phyloP scores from a whole-genome alignment of 2,113 vertebrate species.

The Oplegnathus fasciatus region DNA sequence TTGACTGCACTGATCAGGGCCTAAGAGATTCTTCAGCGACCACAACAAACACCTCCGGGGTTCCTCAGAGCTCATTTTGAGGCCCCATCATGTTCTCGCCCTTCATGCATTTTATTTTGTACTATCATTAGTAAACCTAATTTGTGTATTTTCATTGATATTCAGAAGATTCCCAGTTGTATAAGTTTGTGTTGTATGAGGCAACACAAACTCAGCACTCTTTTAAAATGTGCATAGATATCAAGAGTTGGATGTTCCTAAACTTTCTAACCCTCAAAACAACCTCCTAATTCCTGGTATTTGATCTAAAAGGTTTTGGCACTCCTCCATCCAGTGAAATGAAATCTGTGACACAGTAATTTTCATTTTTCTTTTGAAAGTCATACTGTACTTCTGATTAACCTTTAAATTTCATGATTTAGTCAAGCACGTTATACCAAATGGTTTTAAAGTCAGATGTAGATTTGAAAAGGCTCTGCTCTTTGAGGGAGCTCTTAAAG shows the following conservation, averaged over 20 bases:
- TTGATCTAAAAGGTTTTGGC: too few relatives aligned
- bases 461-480: neutral
- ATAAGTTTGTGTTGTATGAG: neutral
- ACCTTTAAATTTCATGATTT: neutral
- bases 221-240: neutral
- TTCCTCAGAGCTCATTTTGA: slow-evolving; percentile 3
- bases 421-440: neutral
- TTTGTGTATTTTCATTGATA: neutral
- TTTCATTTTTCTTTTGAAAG: neutral
- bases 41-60: neutral
- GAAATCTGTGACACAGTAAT: neutral
- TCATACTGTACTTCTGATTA: neutral
- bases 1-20: too few relatives aligned
- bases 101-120: neutral
- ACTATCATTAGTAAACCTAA: neutral
- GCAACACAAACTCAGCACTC: neutral
- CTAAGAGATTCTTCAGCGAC: slow-evolving; percentile 3
- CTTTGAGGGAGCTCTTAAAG: neutral
- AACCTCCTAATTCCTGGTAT: too few relatives aligned
- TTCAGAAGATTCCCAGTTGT: neutral
- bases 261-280: neutral
- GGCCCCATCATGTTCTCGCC: neutral
- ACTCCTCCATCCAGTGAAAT: neutral
- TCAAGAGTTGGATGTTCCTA: neutral
- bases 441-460: neutral